phyloP scores from a whole-genome alignment of 2,888 invertebrate species.

The Mythimna impura region DNA sequence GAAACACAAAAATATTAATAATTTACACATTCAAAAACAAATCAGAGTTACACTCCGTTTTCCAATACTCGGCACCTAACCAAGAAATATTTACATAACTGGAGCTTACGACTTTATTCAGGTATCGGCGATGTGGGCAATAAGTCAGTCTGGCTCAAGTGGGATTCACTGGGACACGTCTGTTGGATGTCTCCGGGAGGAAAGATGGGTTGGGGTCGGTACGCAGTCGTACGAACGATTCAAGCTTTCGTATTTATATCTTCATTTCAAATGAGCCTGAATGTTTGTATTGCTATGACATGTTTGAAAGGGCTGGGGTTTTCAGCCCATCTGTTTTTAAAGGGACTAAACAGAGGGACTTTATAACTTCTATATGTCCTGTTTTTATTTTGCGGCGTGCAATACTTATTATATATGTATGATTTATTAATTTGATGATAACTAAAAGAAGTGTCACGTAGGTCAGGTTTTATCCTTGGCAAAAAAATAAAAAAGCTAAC shows the following conservation, averaged over 20 bases:
- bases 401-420: no score
- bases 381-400: not conserved
- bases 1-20: not conserved
- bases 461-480: not conserved
- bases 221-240: conserved; percentile 9
- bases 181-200: conserved; percentile 45
- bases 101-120: conserved; percentile 33
- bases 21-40: conserved; percentile 26
- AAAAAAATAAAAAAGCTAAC: not conserved
- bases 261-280: conserved; percentile 11
- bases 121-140: conserved; percentile 55
- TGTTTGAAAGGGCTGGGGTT: not conserved
- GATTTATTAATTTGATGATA: no score
- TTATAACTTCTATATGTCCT: not conserved
- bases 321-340: not conserved
- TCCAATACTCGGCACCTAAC: conserved; percentile 27
- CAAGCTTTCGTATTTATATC: conserved; percentile 18
- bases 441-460: no score
- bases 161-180: conserved; percentile 57
- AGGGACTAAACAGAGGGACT: not conserved
- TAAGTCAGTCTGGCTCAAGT: conserved; percentile 57
- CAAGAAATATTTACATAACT: conserved; percentile 43
- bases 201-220: conserved; percentile 27
- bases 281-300: not conserved
- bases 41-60: not conserved